Base-by-base conservation (phyloP, 2,797 vertebrate genomes). In the Vultur gryphus region DNA sequence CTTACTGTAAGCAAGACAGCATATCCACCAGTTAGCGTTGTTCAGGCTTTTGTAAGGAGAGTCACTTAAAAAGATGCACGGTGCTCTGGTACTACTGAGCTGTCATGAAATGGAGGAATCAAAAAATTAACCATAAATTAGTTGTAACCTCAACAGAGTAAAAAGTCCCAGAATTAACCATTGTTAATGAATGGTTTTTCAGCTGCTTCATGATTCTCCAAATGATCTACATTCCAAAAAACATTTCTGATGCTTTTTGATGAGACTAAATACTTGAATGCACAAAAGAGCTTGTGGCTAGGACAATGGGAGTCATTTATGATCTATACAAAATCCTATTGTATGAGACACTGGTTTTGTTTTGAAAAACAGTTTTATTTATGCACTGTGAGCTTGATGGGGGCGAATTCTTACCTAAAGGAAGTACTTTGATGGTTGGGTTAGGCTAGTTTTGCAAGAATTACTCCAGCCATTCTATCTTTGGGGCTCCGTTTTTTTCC, bases 391-490 rank as follows among this genome's bases (percentile, higher is more conserved):
- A 96, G 78, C 25, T 97, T 95, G 95, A 57, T 80, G 90, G 66
- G 33, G 95, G 93, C 31, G 39, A 84, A 84, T 81, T 72, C 89
- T 95, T 96, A 95, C 95, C 96, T 97, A 95, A 95, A 98, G 95
- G 97, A 98, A 98, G 84, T 84, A 90, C 96, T 97, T 97, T 97
- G 95, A 95, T 86, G 91, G 64, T 96, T 89, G 72, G 51, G 82
- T 83, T 97, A 95, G 97, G 87, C 80, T 87, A 94, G 96, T 97
- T 98, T 97, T 97, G 91, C 87, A 97, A 95, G 95, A 96, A 58
- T 94, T 90, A 90, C 59, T 92, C 66, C 59, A 90, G 76, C 44
- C 80, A 21, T 39, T 94, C 83, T 93, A 94, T 96, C 90, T 97
- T 87, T 94, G 93, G 90, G 97, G 84, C 71, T 87, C 93, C 49